Evolutionary conservation across 2,113 vertebrate genomes (phyloP).

Genomic region (Mustelus asterias): DNA sequence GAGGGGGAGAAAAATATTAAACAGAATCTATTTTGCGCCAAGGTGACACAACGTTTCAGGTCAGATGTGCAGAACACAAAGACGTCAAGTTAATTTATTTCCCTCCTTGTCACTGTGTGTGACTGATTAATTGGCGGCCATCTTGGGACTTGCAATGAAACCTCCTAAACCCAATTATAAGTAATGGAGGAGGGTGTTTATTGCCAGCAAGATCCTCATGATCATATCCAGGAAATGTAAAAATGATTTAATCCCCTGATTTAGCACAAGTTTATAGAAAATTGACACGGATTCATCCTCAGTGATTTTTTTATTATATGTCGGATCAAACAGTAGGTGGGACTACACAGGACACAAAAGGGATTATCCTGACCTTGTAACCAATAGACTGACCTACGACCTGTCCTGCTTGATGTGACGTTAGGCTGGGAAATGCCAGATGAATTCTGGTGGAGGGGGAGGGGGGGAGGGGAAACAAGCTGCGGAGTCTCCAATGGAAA

Average conservation of each 20-base stretch:
- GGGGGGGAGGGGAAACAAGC: neutral
- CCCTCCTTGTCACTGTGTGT: neutral
- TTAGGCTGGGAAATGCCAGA: neutral
- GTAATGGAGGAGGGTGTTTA: neutral
- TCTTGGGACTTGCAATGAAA: slow-evolving; percentile 11
- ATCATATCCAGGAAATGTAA: neutral
- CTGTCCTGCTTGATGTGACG: neutral
- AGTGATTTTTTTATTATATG: neutral
- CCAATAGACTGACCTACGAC: neutral
- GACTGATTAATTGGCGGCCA: slow-evolving; percentile 1
- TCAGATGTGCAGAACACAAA: neutral
- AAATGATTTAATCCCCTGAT: neutral
- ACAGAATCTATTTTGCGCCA: neutral
- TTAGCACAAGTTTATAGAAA: neutral
- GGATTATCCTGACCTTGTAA: neutral
- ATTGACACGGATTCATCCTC: neutral
- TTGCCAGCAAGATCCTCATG: neutral
- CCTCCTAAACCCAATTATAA: neutral
- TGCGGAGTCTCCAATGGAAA: neutral
- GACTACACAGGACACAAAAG: neutral
- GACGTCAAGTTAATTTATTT: slow-evolving; percentile 25
- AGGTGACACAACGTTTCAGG: slow-evolving; percentile 16
- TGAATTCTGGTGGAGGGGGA: too few species aligned
- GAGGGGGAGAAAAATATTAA: slow-evolving; percentile 9
- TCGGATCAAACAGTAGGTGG: neutral